Evolutionary conservation across 2,797 vertebrate genomes (phyloP).

Genomic region (Halcyon leucocephala): DNA sequence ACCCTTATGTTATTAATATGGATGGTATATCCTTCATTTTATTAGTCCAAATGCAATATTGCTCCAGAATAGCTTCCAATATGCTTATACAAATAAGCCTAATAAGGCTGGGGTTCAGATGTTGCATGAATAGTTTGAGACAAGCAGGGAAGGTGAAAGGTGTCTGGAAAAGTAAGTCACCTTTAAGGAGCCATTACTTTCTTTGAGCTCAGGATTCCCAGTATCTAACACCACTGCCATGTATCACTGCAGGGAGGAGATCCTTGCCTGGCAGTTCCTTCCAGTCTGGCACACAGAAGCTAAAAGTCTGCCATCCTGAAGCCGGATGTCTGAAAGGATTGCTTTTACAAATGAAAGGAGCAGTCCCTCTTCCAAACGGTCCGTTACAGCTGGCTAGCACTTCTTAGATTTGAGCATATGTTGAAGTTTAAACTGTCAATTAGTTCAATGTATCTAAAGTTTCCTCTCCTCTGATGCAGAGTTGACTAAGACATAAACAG

Average conservation of each 20-base stretch:
- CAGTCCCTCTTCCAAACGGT: background rate
- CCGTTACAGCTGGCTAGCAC: background rate
- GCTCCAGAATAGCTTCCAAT: conserved; percentile 19
- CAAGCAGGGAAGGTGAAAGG: background rate
- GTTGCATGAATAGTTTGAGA: background rate
- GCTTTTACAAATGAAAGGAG: background rate
- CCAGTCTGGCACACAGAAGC: background rate
- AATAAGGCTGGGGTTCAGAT: background rate
- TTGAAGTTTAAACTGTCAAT: background rate
- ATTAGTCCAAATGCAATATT: conserved; percentile 50
- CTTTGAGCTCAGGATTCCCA: background rate
- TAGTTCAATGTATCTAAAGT: background rate
- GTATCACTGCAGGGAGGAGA: background rate
- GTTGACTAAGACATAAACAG: background rate
- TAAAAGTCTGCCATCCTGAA: background rate
- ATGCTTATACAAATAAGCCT: background rate
- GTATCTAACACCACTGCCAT: background rate
- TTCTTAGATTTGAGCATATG: background rate
- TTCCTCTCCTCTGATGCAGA: background rate
- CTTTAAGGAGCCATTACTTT: background rate
- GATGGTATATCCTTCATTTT: conserved; percentile 26
- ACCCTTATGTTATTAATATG: conserved; percentile 29
- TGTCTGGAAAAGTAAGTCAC: background rate
- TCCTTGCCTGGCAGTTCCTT: background rate
- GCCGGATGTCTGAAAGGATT: background rate